These are phyloP conservation scores for Drosophila affinis DNA, from an alignment of 2,888 invertebrate species.

Conservation along the genomic window DNA sequence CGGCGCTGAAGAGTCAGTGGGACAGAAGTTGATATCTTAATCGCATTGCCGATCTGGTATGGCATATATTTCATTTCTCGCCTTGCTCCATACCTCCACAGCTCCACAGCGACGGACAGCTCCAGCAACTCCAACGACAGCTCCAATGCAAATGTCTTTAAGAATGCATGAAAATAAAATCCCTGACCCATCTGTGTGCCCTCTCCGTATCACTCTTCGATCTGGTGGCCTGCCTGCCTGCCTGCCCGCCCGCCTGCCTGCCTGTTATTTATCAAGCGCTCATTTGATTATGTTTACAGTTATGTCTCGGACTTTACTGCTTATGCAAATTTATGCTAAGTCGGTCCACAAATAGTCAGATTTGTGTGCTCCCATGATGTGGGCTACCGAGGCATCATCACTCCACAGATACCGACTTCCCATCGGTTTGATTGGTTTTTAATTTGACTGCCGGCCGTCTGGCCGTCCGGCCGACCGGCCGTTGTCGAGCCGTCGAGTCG, in stretches of 20 bases:
- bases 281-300: slow-evolving; percentile 74
- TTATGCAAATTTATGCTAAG: slow-evolving; percentile 75
- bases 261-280: slow-evolving; percentile 65
- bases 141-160: slow-evolving; percentile 39
- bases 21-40: slow-evolving; percentile 70
- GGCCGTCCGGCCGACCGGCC: neutral
- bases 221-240: slow-evolving; percentile 20
- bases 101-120: neutral
- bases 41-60: slow-evolving; percentile 73
- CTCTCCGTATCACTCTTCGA: slow-evolving; percentile 20
- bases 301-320: slow-evolving; percentile 60
- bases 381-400: slow-evolving; percentile 13
- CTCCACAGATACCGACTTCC: slow-evolving; percentile 49
- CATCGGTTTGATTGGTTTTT: slow-evolving; percentile 62
- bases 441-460: slow-evolving; percentile 50
- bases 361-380: slow-evolving; percentile 17
- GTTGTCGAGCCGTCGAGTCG: neutral
- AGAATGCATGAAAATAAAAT: slow-evolving; percentile 52
- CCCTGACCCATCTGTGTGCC: slow-evolving; percentile 13
- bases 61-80: slow-evolving; percentile 56
- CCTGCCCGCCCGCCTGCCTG: too few species aligned
- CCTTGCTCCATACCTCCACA: slow-evolving; percentile 2
- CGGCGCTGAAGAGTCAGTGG: slow-evolving; percentile 45
- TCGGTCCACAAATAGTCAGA: slow-evolving; percentile 40
- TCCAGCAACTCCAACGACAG: neutral